These are phyloP conservation scores for Drosophila greeni DNA, from an alignment of 2,888 invertebrate species.

Conservation along the genomic window DNA sequence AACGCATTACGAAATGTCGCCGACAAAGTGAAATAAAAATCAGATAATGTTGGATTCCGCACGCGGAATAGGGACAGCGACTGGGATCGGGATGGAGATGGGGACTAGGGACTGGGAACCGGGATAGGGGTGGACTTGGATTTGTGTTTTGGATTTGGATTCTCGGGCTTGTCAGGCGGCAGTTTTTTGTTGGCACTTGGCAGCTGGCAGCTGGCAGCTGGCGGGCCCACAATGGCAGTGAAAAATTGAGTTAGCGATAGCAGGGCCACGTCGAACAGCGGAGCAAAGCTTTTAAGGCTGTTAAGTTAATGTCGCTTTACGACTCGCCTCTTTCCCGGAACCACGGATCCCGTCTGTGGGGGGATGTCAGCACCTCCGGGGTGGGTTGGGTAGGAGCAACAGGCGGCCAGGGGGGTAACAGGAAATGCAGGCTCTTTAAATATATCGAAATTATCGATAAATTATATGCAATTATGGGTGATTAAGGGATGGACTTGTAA, in stretches of 20 bases:
- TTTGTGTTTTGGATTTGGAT: slow-evolving; percentile 9
- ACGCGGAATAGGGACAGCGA: slow-evolving; percentile 6
- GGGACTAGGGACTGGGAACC: too few species aligned
- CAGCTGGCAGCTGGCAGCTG: slow-evolving; percentile 7
- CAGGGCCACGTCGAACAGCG: slow-evolving; percentile 24
- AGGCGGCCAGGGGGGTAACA: not conserved
- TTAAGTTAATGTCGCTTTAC: slow-evolving; percentile 54
- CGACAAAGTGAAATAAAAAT: slow-evolving; percentile 51
- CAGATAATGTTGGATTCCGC: slow-evolving; percentile 61
- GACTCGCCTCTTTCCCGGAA: slow-evolving; percentile 13
- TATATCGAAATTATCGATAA: not conserved
- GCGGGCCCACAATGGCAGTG: slow-evolving; percentile 49
- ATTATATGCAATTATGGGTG: too few species aligned
- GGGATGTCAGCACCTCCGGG: slow-evolving; percentile 1
- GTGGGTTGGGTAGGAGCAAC: not conserved
- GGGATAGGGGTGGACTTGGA: slow-evolving; percentile 1
- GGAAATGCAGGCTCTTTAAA: not conserved
- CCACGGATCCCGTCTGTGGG: not conserved
- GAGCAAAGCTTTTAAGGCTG: slow-evolving; percentile 65
- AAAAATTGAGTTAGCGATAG: slow-evolving; percentile 61
- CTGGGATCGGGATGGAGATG: too few species aligned
- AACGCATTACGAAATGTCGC: slow-evolving; percentile 65
- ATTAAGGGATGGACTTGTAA: too few species aligned
- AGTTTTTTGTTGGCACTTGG: slow-evolving; percentile 6
- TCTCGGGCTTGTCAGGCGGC: slow-evolving; percentile 13